Conservation (phyloP, 1,140 invertebrate genomes). For the Neodiprion pinetum region DNA sequence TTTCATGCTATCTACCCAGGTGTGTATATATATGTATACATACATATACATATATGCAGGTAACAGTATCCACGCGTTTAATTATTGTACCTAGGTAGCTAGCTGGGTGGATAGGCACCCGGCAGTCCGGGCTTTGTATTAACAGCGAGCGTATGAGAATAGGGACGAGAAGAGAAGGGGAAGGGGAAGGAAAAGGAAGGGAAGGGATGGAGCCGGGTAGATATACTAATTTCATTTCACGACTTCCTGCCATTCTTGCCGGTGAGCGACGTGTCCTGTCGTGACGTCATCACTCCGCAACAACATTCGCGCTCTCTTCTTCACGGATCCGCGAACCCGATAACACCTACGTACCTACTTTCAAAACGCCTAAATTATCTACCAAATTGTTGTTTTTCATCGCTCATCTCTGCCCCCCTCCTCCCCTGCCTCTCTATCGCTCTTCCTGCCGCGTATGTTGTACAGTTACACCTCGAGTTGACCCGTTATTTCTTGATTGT, state of each 20-base stretch:
- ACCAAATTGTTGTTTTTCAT: slow-evolving; percentile 32
- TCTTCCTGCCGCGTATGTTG: no score
- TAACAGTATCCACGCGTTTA: no score
- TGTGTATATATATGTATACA: no score
- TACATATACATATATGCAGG: no score
- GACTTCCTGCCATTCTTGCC: slow-evolving; percentile 60
- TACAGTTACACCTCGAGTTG: no score
- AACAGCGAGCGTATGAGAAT: slow-evolving; percentile 13
- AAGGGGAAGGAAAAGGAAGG: slow-evolving; percentile 28
- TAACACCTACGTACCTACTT: slow-evolving; percentile 23
- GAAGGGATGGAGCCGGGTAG: slow-evolving; percentile 20
- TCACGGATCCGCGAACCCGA: slow-evolving; percentile 43
- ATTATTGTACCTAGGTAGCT: no score
- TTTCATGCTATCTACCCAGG: no score
- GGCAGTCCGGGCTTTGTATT: no score
- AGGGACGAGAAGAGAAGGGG: slow-evolving; percentile 16
- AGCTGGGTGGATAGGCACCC: no score
- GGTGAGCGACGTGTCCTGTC: slow-evolving; percentile 60
- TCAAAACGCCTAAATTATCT: slow-evolving; percentile 47
- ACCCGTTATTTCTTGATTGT: no score
- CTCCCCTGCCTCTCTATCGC: no score
- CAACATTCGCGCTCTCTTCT: slow-evolving; percentile 24
- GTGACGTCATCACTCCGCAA: slow-evolving; percentile 45
- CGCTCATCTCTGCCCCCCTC: background rate
- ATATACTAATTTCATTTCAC: slow-evolving; percentile 59